Evolutionary conservation across 2,888 invertebrate genomes (phyloP).

Genomic region (Diabrotica balteata): DNA sequence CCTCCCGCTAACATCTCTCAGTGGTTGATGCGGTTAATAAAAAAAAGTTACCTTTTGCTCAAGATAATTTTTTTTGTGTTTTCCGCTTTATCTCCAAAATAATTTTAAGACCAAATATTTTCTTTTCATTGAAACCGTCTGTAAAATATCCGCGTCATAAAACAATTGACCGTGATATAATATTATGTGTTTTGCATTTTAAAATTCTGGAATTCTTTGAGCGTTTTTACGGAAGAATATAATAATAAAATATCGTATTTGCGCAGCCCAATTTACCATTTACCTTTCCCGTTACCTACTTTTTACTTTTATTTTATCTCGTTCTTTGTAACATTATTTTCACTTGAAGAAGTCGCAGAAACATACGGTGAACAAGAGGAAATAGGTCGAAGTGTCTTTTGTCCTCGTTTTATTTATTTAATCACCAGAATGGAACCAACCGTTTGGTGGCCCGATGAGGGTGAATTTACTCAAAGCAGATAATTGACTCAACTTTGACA

Average conservation of each 20-base stretch:
- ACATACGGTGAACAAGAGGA: not conserved
- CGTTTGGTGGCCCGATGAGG: slow-evolving; percentile 14
- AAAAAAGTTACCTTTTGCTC: too few relatives aligned
- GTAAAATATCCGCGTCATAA: too few relatives aligned
- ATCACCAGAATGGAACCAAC: slow-evolving; percentile 17
- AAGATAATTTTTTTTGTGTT: too few relatives aligned
- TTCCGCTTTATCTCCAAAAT: too few relatives aligned
- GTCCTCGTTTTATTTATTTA: slow-evolving; percentile 28
- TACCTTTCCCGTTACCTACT: not conserved
- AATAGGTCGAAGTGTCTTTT: slow-evolving; percentile 18
- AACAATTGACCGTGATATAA: too few relatives aligned
- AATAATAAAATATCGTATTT: not conserved
- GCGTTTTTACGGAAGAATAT: slow-evolving; percentile 1
- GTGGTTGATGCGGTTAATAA: too few relatives aligned
- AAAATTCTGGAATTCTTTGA: not conserved
- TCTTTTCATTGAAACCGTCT: too few relatives aligned
- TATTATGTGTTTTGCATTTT: too few relatives aligned
- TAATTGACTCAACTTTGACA: slow-evolving; percentile 30
- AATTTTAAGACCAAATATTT: too few relatives aligned
- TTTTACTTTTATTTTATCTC: not conserved
- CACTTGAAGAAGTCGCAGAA: slow-evolving; percentile 11
- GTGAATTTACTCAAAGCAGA: slow-evolving; percentile 28
- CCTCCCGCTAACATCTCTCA: too few relatives aligned
- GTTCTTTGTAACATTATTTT: slow-evolving; percentile 15
- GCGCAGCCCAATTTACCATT: not conserved